These are phyloP conservation scores for Trachelipus rathkii DNA, from an alignment of 1,140 invertebrate species.

Conservation along the genomic window DNA sequence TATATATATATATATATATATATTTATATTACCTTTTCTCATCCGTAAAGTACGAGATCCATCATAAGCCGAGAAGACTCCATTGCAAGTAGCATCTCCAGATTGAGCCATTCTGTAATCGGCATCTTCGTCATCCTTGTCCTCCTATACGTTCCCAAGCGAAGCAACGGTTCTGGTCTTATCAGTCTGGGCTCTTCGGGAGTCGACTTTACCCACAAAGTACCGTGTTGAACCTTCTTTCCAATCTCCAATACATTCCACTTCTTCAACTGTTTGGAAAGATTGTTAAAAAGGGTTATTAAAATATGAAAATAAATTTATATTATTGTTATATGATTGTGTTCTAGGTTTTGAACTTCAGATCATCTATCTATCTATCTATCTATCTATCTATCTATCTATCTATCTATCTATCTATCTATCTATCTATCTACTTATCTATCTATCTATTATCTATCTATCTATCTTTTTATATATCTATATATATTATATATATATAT, in stretches of 20 bases:
- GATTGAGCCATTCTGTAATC: constrained; percentile 49
- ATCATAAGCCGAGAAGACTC: constrained; percentile 48
- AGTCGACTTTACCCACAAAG: constrained; percentile 57
- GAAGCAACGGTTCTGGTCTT: constrained; percentile 86
- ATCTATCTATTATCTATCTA: too few relatives aligned
- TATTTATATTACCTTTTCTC: constrained; percentile 35
- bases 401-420: too few relatives aligned
- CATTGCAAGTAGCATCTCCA: constrained; percentile 50
- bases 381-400: too few relatives aligned
- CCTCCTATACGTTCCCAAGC: constrained; percentile 63
- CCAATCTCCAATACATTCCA: constrained; percentile 81
- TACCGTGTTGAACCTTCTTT: constrained; percentile 83
- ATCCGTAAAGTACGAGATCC: constrained; percentile 44
- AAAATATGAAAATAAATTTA: too few relatives aligned
- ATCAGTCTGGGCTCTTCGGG: constrained; percentile 53
- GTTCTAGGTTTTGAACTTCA: too few relatives aligned
- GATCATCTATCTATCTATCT: too few relatives aligned
- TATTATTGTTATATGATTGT: too few relatives aligned
- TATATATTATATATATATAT: too few relatives aligned
- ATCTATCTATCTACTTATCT: too few relatives aligned
- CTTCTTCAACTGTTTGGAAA: constrained; percentile 66
- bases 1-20: constrained; percentile 20
- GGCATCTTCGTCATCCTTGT: constrained; percentile 23
- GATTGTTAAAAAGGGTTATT: too few relatives aligned
- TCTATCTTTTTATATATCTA: too few relatives aligned